A percentile compares a stretch with the other conserved stretches of the same genome.
These are phyloP conservation scores for Synodontis membranacea DNA, from an alignment of 2,113 vertebrate genomes.

Conservation along the genomic window DNA sequence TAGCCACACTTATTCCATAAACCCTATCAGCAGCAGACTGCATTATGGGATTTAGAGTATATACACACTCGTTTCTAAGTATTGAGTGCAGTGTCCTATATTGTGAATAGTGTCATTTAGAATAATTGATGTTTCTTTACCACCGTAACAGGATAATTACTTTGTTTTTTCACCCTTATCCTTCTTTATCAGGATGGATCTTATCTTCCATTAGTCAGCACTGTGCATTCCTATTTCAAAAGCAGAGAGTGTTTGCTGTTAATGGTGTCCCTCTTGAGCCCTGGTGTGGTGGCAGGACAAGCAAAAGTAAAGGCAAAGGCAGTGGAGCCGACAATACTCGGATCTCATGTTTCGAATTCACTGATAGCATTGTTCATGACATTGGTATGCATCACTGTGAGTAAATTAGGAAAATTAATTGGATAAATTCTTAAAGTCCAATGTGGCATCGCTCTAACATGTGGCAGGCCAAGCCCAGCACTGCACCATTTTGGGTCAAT, in stretches of 20 bases:
- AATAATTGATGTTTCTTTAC: background rate
- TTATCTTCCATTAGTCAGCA: background rate
- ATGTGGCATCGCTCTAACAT: background rate
- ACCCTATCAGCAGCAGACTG: background rate
- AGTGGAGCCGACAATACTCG: background rate
- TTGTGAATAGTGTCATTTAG: background rate
- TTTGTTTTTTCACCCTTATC: background rate
- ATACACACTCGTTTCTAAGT: no score
- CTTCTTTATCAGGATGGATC: background rate
- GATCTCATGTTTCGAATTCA: background rate
- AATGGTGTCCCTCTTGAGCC: background rate
- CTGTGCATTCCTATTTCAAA: background rate
- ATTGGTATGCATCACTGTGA: background rate
- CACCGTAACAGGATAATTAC: background rate
- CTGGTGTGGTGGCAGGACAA: background rate
- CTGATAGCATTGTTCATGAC: background rate
- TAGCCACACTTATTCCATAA: background rate
- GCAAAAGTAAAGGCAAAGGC: background rate
- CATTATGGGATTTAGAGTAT: background rate
- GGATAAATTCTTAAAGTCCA: background rate
- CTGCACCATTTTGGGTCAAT: background rate
- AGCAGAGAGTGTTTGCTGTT: background rate
- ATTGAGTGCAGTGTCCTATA: background rate
- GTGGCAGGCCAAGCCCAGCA: background rate
- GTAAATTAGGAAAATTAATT: background rate